Base-by-base conservation (phyloP, 2,113 vertebrate species). In the Leucopternis melanops region DNA sequence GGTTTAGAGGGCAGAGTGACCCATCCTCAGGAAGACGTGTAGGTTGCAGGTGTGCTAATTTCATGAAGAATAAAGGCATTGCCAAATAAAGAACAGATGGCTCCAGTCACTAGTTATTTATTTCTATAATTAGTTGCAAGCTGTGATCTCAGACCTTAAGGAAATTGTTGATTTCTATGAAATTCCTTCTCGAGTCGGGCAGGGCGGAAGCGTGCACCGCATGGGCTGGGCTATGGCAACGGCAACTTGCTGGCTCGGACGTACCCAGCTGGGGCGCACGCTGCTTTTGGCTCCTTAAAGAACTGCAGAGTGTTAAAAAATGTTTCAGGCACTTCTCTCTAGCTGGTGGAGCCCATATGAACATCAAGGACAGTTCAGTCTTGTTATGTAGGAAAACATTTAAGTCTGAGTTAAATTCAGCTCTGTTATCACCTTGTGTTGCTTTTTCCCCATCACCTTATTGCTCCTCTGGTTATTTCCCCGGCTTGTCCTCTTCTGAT, bases 81-180 rank as follows among this genome's bases (percentile, higher is more conserved):
- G 94, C 97, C 97, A 97, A 97, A 95, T 67, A 90, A 96, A 92
- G 97, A 97, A 96, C 98, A 98, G 98, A 98, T 98, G 98, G 98
- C 94, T 95, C 63, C 81, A 98, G 97, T 97, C 98, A 96, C 95
- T 40, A 83, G 97, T 98, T 98, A 97, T 98, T 98, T 98, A 98
- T 98, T 98, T 97, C 97, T 97, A 97, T 98, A 98, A 98, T 98
- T 97, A 98, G 87, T 72, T 55, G 34, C 97, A 94, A 95, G 95
- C 98, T 98, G 97, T 67, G 96, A 95, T 95, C 95, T 97, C 86
- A 62, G 87, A 94, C 94, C 95, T 97, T 96, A 85, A 97, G 97
- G 97, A 95, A 97, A 96, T 73, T 83, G 84, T 81, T 5, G 49
- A 49, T 97, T 97, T 87, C 93, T 90, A 8, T 95, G 96, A 95